These are phyloP conservation scores for Oligia strigilis DNA, from an alignment of 2,888 invertebrate genomes.

Conservation along the genomic window DNA sequence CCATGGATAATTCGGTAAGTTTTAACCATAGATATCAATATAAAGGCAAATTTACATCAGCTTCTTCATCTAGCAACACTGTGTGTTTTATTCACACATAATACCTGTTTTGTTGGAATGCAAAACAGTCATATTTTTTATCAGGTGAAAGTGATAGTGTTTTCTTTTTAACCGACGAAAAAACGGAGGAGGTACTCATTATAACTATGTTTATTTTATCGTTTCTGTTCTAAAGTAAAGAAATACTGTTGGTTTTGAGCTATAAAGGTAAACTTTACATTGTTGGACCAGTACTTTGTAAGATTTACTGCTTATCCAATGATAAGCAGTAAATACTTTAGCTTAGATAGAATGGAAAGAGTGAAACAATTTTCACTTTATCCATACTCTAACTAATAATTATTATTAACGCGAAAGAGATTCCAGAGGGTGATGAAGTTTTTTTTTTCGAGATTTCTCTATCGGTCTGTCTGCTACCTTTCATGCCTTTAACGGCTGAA, in stretches of 20 bases:
- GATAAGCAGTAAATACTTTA: not conserved
- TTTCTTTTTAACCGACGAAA: conserved; percentile 4
- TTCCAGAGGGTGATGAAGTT: no score
- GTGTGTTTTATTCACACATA: not conserved
- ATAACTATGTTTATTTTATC: conserved; percentile 3
- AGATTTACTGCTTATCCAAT: not conserved
- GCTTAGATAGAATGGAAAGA: not conserved
- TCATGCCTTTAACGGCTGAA: no score
- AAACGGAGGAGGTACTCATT: not conserved
- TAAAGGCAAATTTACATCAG: not conserved
- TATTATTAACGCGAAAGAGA: no score
- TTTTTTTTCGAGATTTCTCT: no score
- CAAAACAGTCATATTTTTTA: not conserved
- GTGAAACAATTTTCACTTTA: not conserved
- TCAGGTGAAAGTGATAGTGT: conserved; percentile 45
- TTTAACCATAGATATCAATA: not conserved
- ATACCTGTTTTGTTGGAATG: no score
- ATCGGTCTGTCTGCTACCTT: not conserved
- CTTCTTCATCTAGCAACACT: not conserved
- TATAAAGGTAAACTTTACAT: conserved; percentile 5
- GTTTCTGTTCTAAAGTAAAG: not conserved
- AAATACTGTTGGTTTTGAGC: not conserved
- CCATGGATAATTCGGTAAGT: not conserved
- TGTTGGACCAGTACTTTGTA: not conserved
- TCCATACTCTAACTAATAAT: no score